phyloP scores from a whole-genome alignment of 1,140 invertebrate genomes.

The Bombus breviceps region DNA sequence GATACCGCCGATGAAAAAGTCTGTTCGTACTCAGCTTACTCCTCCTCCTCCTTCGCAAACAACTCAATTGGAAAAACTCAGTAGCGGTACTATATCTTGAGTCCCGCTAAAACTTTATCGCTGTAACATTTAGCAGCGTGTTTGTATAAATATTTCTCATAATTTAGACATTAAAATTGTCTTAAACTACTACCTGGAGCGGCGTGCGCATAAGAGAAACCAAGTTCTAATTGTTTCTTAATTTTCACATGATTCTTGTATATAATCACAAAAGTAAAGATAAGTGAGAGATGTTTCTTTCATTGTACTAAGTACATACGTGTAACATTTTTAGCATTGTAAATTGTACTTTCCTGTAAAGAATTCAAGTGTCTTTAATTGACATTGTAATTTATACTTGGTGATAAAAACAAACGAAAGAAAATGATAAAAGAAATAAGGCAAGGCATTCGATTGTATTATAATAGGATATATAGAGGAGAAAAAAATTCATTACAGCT shows the following conservation, averaged over 20 bases:
- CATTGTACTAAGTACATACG: constrained; percentile 68
- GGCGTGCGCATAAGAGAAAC: constrained; percentile 1
- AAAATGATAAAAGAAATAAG: constrained; percentile 34
- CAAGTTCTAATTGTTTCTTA: constrained; percentile 47
- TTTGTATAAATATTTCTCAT: constrained; percentile 29
- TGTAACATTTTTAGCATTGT: constrained; percentile 72
- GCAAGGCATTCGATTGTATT: constrained; percentile 71
- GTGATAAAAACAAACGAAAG: constrained; percentile 22
- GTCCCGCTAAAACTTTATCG: constrained; percentile 54
- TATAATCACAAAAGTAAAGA: constrained; percentile 25
- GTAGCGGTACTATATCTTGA: constrained; percentile 57
- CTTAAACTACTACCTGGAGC: constrained; percentile 4
- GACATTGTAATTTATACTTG: constrained; percentile 73
- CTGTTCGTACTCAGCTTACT: constrained; percentile 54
- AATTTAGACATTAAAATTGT: neutral
- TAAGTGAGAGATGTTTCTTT: constrained; percentile 48
- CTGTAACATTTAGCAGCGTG: constrained; percentile 45
- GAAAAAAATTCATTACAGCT: constrained; percentile 40
- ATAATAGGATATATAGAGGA: constrained; percentile 66
- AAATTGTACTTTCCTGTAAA: constrained; percentile 65
- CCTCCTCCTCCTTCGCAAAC: constrained; percentile 35
- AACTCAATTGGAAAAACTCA: constrained; percentile 54
- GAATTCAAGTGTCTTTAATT: constrained; percentile 40
- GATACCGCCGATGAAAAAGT: constrained; percentile 60
- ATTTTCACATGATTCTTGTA: constrained; percentile 42